Evolutionary conservation across 2,888 invertebrate species (phyloP).

Genomic region (Eupithecia vulgata): DNA sequence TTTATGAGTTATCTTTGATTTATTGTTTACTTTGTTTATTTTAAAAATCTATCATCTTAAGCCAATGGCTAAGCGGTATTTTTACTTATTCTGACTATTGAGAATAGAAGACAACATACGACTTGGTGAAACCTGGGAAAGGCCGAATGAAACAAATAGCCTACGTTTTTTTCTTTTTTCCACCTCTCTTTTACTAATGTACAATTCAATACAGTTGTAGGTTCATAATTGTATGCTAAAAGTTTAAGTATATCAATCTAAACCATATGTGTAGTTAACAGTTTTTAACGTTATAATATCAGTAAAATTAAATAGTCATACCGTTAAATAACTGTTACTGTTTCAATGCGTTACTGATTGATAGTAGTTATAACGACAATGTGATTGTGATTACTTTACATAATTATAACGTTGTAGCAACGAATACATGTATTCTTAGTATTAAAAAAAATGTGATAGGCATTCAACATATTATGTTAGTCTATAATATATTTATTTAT

Average conservation of each 20-base stretch:
- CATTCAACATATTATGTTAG: background rate
- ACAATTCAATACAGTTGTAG: too few relatives aligned
- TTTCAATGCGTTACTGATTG: background rate
- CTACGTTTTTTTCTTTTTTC: too few relatives aligned
- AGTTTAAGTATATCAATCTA: too few relatives aligned
- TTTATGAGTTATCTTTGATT: background rate
- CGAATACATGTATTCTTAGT: background rate
- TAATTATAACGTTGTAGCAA: background rate
- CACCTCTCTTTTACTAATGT: too few relatives aligned
- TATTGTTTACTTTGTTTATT: background rate
- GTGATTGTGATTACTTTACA: background rate
- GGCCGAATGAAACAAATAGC: too few relatives aligned
- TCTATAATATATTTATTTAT: background rate
- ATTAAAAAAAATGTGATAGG: background rate
- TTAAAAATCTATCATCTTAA: background rate
- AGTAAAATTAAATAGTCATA: background rate
- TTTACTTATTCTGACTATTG: background rate
- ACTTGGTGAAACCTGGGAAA: background rate
- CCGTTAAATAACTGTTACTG: background rate
- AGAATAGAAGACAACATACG: background rate
- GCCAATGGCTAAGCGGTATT: background rate
- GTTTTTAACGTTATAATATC: background rate
- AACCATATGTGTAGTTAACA: background rate
- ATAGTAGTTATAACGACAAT: background rate
- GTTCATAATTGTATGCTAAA: too few relatives aligned